Percentiles rank a stretch among this genome's conserved stretches.
phyloP scores from a whole-genome alignment of 2,888 invertebrate species.

The Lagria hirta region DNA sequence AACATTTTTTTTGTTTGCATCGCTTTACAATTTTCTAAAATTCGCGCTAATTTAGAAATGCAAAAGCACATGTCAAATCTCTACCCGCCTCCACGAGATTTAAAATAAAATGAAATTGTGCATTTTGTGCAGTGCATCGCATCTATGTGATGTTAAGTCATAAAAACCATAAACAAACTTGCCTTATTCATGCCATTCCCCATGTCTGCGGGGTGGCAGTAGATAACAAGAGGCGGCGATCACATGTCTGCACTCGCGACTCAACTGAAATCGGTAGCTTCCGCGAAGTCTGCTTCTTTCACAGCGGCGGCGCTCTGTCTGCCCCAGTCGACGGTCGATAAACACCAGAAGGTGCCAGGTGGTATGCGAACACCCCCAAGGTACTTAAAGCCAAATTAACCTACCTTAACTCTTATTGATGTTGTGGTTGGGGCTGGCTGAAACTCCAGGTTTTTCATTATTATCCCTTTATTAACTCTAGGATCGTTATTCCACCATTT shows the following conservation, averaged over 20 bases:
- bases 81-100: no score
- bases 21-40: no score
- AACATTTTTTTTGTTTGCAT: no score
- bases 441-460: no score
- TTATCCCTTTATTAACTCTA: no score
- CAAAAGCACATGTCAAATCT: no score
- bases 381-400: constrained; percentile 24
- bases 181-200: constrained; percentile 94
- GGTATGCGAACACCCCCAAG: constrained; percentile 35
- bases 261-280: constrained; percentile 32
- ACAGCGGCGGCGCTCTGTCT: constrained; percentile 46
- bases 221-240: constrained; percentile 30
- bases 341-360: constrained; percentile 46
- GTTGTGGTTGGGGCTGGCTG: neutral
- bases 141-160: no score
- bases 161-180: constrained; percentile 43
- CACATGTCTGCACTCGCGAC: constrained; percentile 45
- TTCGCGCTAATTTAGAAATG: no score
- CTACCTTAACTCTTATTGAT: constrained; percentile 20
- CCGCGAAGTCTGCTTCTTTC: constrained; percentile 27
- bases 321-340: constrained; percentile 46
- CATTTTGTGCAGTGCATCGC: neutral
- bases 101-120: neutral
- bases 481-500: no score
- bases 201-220: constrained; percentile 54